Percentiles rank a stretch among this genome's conserved stretches.
These are phyloP conservation scores for Tenthredo amoena DNA, from an alignment of 2,888 invertebrate species.

Conservation along the genomic window DNA sequence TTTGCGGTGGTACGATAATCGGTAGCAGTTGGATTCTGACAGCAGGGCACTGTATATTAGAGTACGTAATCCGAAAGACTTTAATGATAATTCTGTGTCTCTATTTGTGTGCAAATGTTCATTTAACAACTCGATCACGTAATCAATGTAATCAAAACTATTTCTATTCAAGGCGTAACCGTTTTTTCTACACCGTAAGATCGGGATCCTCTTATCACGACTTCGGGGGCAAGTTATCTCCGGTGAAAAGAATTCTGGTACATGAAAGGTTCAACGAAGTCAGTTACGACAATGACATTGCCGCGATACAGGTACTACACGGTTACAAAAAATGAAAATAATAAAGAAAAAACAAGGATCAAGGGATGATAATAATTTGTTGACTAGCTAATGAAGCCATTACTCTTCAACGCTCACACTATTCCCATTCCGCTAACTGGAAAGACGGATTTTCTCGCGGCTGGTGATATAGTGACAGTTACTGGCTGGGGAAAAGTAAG, in stretches of 20 bases:
- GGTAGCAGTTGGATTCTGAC: constrained; percentile 68
- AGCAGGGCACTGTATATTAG: constrained; percentile 62
- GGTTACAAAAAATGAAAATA: too few species aligned
- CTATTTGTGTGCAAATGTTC: too few species aligned
- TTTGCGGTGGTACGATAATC: constrained; percentile 69
- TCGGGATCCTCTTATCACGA: constrained; percentile 54
- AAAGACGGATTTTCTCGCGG: background rate
- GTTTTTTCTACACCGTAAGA: constrained; percentile 50
- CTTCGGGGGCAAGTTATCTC: constrained; percentile 61
- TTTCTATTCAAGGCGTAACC: background rate
- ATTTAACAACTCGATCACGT: background rate
- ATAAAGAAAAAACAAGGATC: background rate
- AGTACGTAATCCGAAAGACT: constrained; percentile 6
- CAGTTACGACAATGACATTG: constrained; percentile 70
- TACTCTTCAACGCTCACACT: constrained; percentile 23
- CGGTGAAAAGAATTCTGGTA: constrained; percentile 60
- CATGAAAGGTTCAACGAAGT: constrained; percentile 67
- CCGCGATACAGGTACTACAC: constrained; percentile 66
- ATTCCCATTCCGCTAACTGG: constrained; percentile 25
- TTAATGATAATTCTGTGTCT: background rate
- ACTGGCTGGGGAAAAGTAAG: constrained; percentile 72
- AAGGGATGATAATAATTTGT: background rate
- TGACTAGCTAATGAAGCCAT: constrained; percentile 3
- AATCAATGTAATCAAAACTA: too few species aligned
- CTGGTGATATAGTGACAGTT: constrained; percentile 67